Evolutionary conservation across 1,140 invertebrate genomes (phyloP).

Genomic region (Oreohelix idahoensis): DNA sequence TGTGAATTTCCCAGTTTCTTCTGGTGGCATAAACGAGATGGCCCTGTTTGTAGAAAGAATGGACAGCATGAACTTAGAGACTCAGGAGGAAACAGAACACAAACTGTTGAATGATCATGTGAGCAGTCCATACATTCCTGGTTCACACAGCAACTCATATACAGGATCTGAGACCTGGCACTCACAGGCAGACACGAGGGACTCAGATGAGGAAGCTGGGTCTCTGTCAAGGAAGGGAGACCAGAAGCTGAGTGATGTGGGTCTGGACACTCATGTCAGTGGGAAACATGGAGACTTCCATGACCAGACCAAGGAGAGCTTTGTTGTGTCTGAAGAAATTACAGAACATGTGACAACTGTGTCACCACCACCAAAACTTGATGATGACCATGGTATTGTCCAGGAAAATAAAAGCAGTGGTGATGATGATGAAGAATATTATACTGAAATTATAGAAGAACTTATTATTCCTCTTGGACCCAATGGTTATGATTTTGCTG

Average conservation of each 20-base stretch:
- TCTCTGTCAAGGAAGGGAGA: neutral
- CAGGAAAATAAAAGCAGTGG: neutral
- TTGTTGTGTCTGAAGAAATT: slow-evolving; percentile 49
- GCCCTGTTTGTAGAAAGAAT: slow-evolving; percentile 56
- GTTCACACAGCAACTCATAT: slow-evolving; percentile 42
- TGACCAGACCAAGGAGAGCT: neutral
- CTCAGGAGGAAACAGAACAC: neutral
- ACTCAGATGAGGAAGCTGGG: no score
- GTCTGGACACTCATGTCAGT: neutral
- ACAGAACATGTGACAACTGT: slow-evolving; percentile 49
- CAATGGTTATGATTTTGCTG: slow-evolving; percentile 40
- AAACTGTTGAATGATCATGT: slow-evolving; percentile 11
- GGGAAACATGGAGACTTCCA: neutral
- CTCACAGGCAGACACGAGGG: slow-evolving; percentile 25
- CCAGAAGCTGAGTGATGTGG: neutral
- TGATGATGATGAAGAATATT: slow-evolving; percentile 48
- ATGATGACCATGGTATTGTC: slow-evolving; percentile 29
- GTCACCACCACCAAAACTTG: slow-evolving; percentile 57
- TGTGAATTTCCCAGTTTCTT: slow-evolving; percentile 32
- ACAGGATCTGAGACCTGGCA: slow-evolving; percentile 45
- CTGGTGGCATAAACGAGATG: slow-evolving; percentile 54
- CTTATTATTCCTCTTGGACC: slow-evolving; percentile 48
- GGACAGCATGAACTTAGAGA: slow-evolving; percentile 44
- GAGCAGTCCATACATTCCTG: slow-evolving; percentile 31
- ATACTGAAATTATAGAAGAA: slow-evolving; percentile 44